These are phyloP conservation scores for Volucella inflata DNA, from an alignment of 2,888 invertebrate species.

Conservation along the genomic window DNA sequence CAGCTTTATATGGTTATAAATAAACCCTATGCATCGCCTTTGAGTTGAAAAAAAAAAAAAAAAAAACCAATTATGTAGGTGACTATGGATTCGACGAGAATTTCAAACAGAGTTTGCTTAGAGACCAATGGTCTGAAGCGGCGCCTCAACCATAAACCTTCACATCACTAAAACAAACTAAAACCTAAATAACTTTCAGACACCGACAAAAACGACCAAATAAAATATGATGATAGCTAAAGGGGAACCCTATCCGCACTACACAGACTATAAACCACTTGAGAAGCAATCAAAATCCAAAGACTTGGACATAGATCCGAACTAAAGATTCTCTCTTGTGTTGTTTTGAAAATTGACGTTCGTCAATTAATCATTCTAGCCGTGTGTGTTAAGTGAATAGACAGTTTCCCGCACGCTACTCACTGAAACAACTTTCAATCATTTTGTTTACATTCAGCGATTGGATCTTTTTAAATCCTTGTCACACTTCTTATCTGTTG, in stretches of 20 bases:
- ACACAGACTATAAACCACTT: constrained; percentile 59
- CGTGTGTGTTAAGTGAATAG: constrained; percentile 13
- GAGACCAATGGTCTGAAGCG: constrained; percentile 55
- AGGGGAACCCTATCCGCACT: constrained; percentile 1
- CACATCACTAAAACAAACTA: constrained; percentile 43
- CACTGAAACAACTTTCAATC: constrained; percentile 31
- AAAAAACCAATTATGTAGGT: constrained; percentile 63
- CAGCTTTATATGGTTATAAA: constrained; percentile 69
- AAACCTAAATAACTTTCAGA: constrained; percentile 28
- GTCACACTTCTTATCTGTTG: constrained; percentile 27
- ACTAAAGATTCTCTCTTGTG: constrained; percentile 44
- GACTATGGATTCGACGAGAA: constrained; percentile 52
- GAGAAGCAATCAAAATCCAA: constrained; percentile 71
- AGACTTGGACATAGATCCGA: constrained; percentile 40
- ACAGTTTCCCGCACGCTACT: neutral
- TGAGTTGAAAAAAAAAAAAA: constrained; percentile 21
- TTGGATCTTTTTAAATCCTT: constrained; percentile 34
- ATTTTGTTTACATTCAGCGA: constrained; percentile 66
- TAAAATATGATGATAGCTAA: constrained; percentile 1
- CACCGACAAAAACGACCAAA: constrained; percentile 50
- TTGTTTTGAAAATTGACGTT: constrained; percentile 60
- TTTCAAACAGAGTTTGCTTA: constrained; percentile 25
- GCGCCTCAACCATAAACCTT: constrained; percentile 68
- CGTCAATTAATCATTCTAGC: constrained; percentile 66
- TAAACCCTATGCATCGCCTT: constrained; percentile 27